Evolutionary conservation across 2,113 vertebrate species (phyloP).

Genomic region (Neogobius melanostomus): DNA sequence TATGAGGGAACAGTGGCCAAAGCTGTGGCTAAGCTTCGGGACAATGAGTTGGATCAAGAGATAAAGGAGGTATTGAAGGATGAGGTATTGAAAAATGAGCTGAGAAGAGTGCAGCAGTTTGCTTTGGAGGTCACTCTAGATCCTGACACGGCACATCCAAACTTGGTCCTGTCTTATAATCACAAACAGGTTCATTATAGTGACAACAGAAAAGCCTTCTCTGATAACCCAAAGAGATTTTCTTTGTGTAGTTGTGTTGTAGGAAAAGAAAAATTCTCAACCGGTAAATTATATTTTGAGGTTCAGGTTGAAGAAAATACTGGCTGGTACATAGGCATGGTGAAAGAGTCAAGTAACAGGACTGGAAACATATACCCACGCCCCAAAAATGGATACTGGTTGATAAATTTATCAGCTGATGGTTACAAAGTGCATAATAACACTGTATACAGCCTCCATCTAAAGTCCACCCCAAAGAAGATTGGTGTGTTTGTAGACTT

Average conservation of each 20-base stretch:
- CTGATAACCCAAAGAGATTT: constrained; percentile 26
- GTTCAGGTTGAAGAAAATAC: constrained; percentile 7
- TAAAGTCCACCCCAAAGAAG: not conserved
- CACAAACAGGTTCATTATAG: constrained; percentile 18
- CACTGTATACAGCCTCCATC: not conserved
- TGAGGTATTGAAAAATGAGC: not conserved
- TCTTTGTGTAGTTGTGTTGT: constrained; percentile 1
- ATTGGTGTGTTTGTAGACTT: constrained; percentile 42
- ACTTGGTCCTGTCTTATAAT: constrained; percentile 23
- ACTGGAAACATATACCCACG: not conserved
- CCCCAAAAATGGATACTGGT: constrained; percentile 16
- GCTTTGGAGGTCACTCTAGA: constrained; percentile 39
- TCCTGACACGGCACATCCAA: constrained; percentile 27
- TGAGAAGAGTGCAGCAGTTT: constrained; percentile 29
- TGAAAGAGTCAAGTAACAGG: constrained; percentile 19
- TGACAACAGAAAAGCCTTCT: not conserved
- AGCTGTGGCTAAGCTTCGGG: not conserved
- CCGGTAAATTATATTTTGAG: constrained; percentile 46
- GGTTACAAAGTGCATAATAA: not conserved
- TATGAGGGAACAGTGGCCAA: constrained; percentile 4
- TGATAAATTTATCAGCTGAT: constrained; percentile 8
- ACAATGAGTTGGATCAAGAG: constrained; percentile 7
- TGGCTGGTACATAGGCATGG: constrained; percentile 42
- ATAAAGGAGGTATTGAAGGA: not conserved
- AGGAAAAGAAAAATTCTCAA: constrained; percentile 31